Evolutionary conservation across 1,140 invertebrate genomes (phyloP).

Genomic region (Dendroctonus ponderosae): DNA sequence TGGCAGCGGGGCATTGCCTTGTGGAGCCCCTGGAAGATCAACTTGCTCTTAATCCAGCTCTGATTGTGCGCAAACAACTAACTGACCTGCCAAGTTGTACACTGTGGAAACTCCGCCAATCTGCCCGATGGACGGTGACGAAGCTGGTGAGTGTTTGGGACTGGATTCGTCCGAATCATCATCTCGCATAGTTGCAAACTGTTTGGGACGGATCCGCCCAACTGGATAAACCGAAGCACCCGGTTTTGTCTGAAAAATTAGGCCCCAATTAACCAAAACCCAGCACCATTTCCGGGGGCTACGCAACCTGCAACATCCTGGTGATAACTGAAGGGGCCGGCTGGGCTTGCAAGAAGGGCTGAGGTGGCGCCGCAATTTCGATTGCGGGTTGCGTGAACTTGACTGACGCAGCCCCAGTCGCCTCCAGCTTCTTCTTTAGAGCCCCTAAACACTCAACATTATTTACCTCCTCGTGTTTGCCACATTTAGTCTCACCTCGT

Average conservation of each 20-base stretch:
- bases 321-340: conserved; percentile 61
- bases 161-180: conserved; percentile 31
- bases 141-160: conserved; percentile 11
- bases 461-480: conserved; percentile 28
- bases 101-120: neutral
- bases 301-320: conserved; percentile 56
- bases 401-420: conserved; percentile 22
- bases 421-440: conserved; percentile 37
- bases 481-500: conserved; percentile 31
- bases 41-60: neutral
- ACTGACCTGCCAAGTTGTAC: conserved; percentile 4
- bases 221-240: conserved; percentile 34
- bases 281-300: neutral
- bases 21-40: conserved; percentile 14
- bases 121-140: conserved; percentile 3
- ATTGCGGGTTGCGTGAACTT: conserved; percentile 30
- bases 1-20: conserved; percentile 2
- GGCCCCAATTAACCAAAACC: neutral
- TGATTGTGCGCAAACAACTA: neutral
- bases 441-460: conserved; percentile 13
- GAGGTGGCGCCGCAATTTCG: conserved; percentile 50
- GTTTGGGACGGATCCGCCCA: conserved; percentile 42
- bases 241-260: conserved; percentile 27
- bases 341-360: conserved; percentile 51
- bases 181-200: conserved; percentile 43